phyloP scores from a whole-genome alignment of 2,113 vertebrate genomes.

The Onychostruthus taczanowskii region DNA sequence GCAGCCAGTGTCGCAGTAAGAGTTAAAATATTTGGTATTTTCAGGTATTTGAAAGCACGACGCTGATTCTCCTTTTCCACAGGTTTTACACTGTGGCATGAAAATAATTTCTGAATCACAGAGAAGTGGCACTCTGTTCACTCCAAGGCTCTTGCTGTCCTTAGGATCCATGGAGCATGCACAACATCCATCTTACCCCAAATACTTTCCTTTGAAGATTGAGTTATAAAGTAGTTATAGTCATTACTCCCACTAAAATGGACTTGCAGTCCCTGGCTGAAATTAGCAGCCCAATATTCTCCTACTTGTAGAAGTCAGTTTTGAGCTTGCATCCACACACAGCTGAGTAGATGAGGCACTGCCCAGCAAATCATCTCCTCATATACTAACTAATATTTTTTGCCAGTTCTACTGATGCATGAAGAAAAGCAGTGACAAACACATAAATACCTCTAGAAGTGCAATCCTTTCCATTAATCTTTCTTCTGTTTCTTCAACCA shows the following conservation, averaged over 20 bases:
- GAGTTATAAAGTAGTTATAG: background rate
- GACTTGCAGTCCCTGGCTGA: background rate
- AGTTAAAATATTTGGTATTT: background rate
- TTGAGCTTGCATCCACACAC: background rate
- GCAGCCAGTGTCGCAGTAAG: background rate
- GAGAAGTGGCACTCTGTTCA: background rate
- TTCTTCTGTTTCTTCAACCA: conserved; percentile 81
- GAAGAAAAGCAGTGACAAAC: background rate
- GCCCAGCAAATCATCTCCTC: background rate
- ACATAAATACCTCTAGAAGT: conserved; percentile 78
- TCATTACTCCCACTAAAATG: background rate
- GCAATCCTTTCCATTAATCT: conserved; percentile 73
- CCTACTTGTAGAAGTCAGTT: background rate
- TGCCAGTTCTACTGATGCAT: background rate
- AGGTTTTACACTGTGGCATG: background rate
- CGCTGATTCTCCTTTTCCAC: background rate
- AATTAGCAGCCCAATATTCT: background rate
- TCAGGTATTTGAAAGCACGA: background rate
- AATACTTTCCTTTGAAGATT: background rate
- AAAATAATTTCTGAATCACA: background rate
- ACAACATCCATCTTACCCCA: background rate
- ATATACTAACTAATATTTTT: background rate
- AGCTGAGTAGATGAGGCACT: background rate
- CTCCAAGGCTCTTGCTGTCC: background rate
- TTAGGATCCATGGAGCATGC: background rate